Conservation (phyloP, 2,888 invertebrate species). For the Hirtodrosophila trivittata region DNA sequence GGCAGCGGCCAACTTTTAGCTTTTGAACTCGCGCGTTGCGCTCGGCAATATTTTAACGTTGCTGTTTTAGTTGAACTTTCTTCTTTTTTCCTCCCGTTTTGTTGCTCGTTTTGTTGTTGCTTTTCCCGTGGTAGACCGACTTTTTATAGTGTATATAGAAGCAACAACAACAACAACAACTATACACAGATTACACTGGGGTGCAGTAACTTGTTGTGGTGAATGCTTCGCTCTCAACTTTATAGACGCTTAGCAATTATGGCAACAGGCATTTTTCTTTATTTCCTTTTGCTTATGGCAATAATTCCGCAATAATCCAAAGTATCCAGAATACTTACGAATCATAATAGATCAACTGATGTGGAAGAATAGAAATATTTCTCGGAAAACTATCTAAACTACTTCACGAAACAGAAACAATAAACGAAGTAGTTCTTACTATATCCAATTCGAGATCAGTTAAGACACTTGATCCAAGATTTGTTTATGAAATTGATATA, state of each 20-base stretch:
- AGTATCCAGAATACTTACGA: not conserved
- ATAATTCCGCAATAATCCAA: constrained; percentile 16
- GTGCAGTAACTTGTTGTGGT: constrained; percentile 62
- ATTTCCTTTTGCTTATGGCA: not conserved
- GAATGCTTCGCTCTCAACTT: constrained; percentile 52
- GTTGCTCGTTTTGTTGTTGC: constrained; percentile 13
- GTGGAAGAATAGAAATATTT: too few species aligned
- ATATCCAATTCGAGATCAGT: too few species aligned
- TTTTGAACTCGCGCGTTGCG: constrained; percentile 50
- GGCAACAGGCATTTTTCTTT: constrained; percentile 58
- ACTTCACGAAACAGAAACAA: too few species aligned
- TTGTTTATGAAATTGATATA: too few species aligned
- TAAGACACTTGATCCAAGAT: too few species aligned
- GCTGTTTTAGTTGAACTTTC: constrained; percentile 69
- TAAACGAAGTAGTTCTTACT: too few species aligned
- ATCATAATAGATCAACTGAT: too few species aligned
- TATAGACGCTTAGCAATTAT: constrained; percentile 71
- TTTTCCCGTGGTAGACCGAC: constrained; percentile 47
- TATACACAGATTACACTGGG: constrained; percentile 31
- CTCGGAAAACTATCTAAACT: too few species aligned
- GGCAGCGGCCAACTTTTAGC: constrained; percentile 53
- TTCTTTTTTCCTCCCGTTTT: constrained; percentile 17
- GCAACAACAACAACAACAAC: constrained; percentile 11
- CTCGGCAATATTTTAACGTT: constrained; percentile 67
- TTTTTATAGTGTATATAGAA: constrained; percentile 42